These are phyloP conservation scores for Platycheirus rosarum DNA, from an alignment of 2,888 invertebrate genomes.

Conservation along the genomic window DNA sequence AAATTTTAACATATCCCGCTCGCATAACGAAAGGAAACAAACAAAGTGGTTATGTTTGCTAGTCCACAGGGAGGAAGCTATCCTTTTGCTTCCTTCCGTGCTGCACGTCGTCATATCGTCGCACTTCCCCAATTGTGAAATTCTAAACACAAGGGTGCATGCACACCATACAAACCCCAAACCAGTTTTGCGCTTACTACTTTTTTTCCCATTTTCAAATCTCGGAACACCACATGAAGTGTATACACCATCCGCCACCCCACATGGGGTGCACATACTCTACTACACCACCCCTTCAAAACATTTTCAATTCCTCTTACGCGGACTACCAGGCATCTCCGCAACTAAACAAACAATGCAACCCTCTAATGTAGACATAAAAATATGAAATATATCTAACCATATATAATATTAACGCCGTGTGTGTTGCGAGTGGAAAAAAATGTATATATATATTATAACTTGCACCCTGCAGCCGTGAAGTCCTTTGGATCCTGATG, in stretches of 20 bases:
- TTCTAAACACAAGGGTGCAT: conserved; percentile 27
- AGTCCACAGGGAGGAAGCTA: conserved; percentile 74
- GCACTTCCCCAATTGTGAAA: conserved; percentile 22
- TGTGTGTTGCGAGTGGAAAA: conserved; percentile 34
- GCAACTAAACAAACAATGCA: conserved; percentile 73
- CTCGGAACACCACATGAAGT: conserved; percentile 58
- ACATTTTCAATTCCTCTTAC: conserved; percentile 61
- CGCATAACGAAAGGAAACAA: conserved; percentile 68
- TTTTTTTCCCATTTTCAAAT: conserved; percentile 33
- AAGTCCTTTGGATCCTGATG: conserved; percentile 27
- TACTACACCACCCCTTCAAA: conserved; percentile 28
- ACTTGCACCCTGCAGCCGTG: conserved; percentile 43
- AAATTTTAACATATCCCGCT: conserved; percentile 57
- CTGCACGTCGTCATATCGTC: conserved; percentile 48
- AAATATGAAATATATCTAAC: conserved; percentile 62
- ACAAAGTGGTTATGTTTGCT: conserved; percentile 74
- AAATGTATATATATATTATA: conserved; percentile 55
- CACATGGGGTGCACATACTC: conserved; percentile 14
- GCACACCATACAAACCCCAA: conserved; percentile 51
- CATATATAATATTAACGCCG: conserved; percentile 14
- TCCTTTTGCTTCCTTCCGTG: conserved; percentile 71
- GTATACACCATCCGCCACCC: conserved; percentile 30
- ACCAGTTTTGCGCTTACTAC: conserved; percentile 43
- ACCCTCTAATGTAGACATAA: conserved; percentile 70
- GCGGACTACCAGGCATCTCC: conserved; percentile 57